Base-by-base conservation (phyloP, 2,113 vertebrate genomes). In the Tragelaphus buxtoni region DNA sequence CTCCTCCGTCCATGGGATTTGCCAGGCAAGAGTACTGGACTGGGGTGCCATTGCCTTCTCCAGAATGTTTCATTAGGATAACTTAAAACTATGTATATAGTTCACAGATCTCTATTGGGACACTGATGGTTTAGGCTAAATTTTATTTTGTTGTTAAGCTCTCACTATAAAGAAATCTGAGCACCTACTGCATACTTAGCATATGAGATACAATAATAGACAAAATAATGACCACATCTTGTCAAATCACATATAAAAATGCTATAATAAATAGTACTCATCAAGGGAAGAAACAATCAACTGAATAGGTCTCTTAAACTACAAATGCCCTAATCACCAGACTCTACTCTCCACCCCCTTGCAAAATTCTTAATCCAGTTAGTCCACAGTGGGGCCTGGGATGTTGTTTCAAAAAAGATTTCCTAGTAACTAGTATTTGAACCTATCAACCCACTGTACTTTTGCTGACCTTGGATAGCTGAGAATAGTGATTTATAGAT, bases 121-220 rank as follows among this genome's bases (percentile, higher is more conserved):
- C 14, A 61, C 14, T 84, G n/a, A 26, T 87, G 2, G 17, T 20
- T 60, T 85, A 93, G 20, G 81, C 22, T 76, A 90, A 83, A 60
- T 82, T 94, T 97, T 93, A 96, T 81, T 92, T 88, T 88, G 20
- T 65, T 77, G 18, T 56, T 65, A 80, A 97, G 84, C 1, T 85
- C 49, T 74, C 80, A 60, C 97, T 89, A 87, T 87, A 90, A 87
- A 84, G 45, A 72, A 82, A 88, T 87, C 2, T 35, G 35, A 94
- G 39, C n/a, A 18, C n/a, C n/a, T 35, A 56, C 13, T 58, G 18
- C 11, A 93, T 45, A 35, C 39, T 32, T 90, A 88, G 16, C 55
- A 95, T 13, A 92, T 26, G 9, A 28, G 14, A 87, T 12, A 81
- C 49, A 42, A 74, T 0, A 49, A 4, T 82, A 39, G 89, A 93